Percentiles rank a stretch among this genome's conserved stretches.
Evolutionary conservation across 2,797 vertebrate genomes (phyloP).

Genomic region (Chromis chromis): DNA sequence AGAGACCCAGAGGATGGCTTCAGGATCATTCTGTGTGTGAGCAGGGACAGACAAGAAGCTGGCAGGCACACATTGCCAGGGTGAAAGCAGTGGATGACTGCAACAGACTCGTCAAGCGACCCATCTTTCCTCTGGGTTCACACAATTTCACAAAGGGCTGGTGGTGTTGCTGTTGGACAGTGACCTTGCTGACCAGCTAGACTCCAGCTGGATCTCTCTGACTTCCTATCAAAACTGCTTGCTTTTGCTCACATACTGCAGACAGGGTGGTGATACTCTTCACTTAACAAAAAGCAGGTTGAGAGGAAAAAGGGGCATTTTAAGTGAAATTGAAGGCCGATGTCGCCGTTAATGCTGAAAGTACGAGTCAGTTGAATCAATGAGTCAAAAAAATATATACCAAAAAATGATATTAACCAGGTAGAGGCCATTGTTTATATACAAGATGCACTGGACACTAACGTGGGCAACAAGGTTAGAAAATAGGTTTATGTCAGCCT

Average conservation of each 20-base stretch:
- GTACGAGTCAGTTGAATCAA: no score
- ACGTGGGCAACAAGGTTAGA: no score
- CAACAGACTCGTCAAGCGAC: slow-evolving; percentile 28
- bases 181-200: slow-evolving; percentile 49
- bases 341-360: no score
- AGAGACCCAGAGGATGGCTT: slow-evolving; percentile 57
- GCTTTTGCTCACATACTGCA: slow-evolving; percentile 20
- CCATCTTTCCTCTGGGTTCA: slow-evolving; percentile 30
- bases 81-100: slow-evolving; percentile 39
- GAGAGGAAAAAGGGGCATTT: no score
- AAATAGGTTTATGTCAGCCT: no score
- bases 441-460: background rate
- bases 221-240: slow-evolving; percentile 30
- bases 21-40: slow-evolving; percentile 52
- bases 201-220: slow-evolving; percentile 24
- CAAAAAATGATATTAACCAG: background rate
- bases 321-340: no score
- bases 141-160: slow-evolving; percentile 24
- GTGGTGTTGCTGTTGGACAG: slow-evolving; percentile 54
- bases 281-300: no score
- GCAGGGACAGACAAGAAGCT: slow-evolving; percentile 56
- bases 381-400: no score
- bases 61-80: slow-evolving; percentile 46
- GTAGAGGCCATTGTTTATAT: background rate
- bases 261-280: slow-evolving; percentile 3